Percentiles rank a stretch among this genome's conserved stretches.
Conservation (phyloP, 2,888 invertebrate genomes). For the Girardia tigrina region DNA sequence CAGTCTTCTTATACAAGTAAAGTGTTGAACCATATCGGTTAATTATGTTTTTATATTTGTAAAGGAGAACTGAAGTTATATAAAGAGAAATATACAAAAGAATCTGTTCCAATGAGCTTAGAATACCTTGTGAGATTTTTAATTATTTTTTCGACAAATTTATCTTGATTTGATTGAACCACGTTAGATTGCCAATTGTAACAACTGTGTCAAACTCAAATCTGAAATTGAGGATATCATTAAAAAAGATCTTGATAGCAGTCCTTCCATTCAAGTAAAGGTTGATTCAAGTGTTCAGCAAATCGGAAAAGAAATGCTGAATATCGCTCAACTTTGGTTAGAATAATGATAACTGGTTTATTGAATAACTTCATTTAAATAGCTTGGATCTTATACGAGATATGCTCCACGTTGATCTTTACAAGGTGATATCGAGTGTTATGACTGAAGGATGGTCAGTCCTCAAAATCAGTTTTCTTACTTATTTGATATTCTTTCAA, state of each 20-base stretch:
- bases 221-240: not conserved
- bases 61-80: not conserved
- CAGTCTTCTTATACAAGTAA: not conserved
- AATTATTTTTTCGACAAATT: too few species aligned
- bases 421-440: not conserved
- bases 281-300: conserved; percentile 1
- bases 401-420: not conserved
- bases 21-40: too few species aligned
- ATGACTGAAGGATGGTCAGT: not conserved
- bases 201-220: not conserved
- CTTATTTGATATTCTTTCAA: too few species aligned
- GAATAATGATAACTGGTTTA: not conserved
- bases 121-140: not conserved
- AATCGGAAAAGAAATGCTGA: conserved; percentile 10
- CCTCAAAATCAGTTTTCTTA: not conserved
- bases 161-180: too few species aligned
- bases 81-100: conserved; percentile 6
- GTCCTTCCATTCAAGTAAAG: not conserved
- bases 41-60: too few species aligned
- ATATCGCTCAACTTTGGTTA: not conserved
- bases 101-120: not conserved
- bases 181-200: not conserved
- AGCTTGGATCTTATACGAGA: not conserved
- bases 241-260: not conserved
- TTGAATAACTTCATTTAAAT: not conserved